Conservation (phyloP, 1,140 invertebrate species). For the Drosophila hydei region DNA sequence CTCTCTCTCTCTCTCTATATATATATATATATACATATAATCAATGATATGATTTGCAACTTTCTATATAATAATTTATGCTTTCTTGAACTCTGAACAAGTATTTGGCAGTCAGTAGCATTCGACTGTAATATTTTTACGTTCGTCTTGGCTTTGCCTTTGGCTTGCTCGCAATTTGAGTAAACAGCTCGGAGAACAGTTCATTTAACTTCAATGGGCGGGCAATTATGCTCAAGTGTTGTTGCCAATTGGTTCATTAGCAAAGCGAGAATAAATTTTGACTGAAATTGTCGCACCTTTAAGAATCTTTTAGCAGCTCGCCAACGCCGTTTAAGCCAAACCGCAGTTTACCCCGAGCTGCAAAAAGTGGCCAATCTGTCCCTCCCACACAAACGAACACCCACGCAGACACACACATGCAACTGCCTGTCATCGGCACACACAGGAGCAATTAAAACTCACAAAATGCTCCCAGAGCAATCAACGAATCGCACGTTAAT, state of each 20-base stretch:
- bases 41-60: no score
- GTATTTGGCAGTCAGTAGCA: no score
- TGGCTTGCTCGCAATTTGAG: conserved; percentile 51
- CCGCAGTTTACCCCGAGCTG: conserved; percentile 26
- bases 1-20: no score
- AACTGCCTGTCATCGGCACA: background rate
- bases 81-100: no score
- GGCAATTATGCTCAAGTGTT: conserved; percentile 69
- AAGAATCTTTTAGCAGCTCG: conserved; percentile 22
- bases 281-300: conserved; percentile 50
- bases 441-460: conserved; percentile 41
- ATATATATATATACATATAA: no score
- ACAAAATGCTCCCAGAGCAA: conserved; percentile 49
- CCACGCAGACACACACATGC: background rate
- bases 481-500: conserved; percentile 49
- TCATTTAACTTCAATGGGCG: conserved; percentile 77
- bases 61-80: no score
- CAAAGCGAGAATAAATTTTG: conserved; percentile 21
- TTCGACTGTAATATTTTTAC: background rate
- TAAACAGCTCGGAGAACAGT: conserved; percentile 58
- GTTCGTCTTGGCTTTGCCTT: conserved; percentile 3
- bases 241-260: conserved; percentile 72
- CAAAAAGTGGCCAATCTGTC: background rate
- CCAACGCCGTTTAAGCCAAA: conserved; percentile 39
- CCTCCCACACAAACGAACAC: background rate